Base-by-base conservation (phyloP, 2,888 invertebrate species). In the Pseudanteris insignis region DNA sequence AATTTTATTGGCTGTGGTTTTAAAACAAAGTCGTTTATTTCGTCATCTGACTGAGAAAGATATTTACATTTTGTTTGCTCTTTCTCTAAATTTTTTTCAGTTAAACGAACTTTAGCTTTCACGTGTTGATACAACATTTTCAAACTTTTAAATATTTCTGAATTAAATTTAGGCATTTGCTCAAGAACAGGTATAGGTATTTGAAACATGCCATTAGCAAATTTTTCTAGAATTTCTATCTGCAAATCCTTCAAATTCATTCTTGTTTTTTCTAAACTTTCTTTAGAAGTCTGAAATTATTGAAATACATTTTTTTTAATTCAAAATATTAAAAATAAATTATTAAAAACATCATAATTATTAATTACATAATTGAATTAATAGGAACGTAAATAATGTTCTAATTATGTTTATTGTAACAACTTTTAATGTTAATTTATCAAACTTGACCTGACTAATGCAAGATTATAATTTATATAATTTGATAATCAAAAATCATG, bases 141-240 rank as follows among this genome's bases (percentile, higher is more conserved):
- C 4, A 88, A 76, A 72, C 84, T 84, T 1, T 82, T 76, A 70
- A 85, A 88, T 4, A 83, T 82, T 29, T 79, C 81, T 11, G 77
- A 75, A 65, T 87, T 83, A 70, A 87, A 88, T 0, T 86, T 85
- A 1, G 86, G 86, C 43, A 88, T 84, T 62, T 84, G 82, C 65
- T 84, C 82, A 63, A 87, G 84, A 28, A 86, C 83, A 61, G 83
- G 81, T 8, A 84, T 78, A 1, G 89, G 89, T 66, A 89, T 86
- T 78, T 84, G 84, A 66, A 86, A 85, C 64, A 89, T 84, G 0
- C 87, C 85, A 12, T 78, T 79, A 60, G 83, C 84, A 68, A 86
- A 85, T 77, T 86, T 88, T 68, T 89, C 88, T 69, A 88, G 76
- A 26, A 89, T 72, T 67, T 87, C 83, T 62, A 84, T 81, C 64